Conservation (phyloP, 35 echinoderm and acorn worm genomes). For the Ophioderma brevispina region DNA sequence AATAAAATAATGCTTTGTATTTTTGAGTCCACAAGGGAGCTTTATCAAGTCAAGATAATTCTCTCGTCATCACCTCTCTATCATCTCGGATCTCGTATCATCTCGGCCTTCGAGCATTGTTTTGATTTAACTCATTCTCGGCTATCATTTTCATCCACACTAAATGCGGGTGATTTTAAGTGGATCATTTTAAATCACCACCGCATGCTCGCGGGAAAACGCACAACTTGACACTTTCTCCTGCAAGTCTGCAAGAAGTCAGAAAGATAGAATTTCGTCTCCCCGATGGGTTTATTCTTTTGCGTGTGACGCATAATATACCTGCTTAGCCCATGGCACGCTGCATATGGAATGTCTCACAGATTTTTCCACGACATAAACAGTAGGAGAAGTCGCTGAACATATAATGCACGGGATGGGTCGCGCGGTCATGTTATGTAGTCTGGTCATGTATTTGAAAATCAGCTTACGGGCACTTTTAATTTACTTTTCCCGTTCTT, state of each 20-base stretch:
- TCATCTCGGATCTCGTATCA: neutral
- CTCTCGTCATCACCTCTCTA: neutral
- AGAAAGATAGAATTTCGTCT: neutral
- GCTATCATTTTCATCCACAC: neutral
- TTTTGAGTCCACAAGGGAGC: no score
- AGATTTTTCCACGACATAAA: no score
- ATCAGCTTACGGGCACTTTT: neutral
- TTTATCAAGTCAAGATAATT: neutral
- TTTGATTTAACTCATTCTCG: neutral
- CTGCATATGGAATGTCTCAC: neutral
- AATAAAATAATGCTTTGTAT: no score
- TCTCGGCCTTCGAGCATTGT: neutral
- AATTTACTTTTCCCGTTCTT: neutral
- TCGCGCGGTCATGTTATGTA: neutral
- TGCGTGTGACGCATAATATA: neutral
- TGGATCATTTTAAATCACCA: conserved; percentile 10
- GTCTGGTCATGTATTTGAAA: neutral
- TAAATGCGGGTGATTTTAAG: conserved; percentile 1
- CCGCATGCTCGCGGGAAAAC: neutral
- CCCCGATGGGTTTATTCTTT: neutral
- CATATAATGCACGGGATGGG: no score
- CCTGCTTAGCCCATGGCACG: neutral
- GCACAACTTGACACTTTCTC: neutral
- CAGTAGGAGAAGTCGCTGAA: no score
- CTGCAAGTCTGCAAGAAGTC: neutral